Base-by-base conservation (phyloP, 1,140 invertebrate species). In the Batillaria attramentaria region DNA sequence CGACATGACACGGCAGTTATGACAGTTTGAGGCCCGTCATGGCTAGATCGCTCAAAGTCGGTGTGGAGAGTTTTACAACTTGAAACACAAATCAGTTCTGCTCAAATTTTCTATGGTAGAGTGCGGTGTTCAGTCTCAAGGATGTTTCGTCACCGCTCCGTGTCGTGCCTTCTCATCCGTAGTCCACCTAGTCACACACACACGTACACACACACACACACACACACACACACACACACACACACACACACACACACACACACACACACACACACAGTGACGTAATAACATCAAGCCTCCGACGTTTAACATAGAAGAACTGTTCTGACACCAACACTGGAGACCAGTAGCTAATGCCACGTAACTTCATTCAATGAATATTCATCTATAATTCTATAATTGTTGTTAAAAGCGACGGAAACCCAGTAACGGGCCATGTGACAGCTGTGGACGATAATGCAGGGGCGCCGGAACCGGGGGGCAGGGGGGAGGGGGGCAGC, bases 191-290 rank as follows among this genome's bases (percentile, higher is more conserved):
- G 46, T 50, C 46, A 50, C 46, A 50, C 46, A 50, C 46, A 50
- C 46, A 50, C 46, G 24, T 24, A 50, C 46, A 50, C 46, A 50
- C 46, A 50, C 46, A 50, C 46, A 50, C 46, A 50, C 46, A 50
- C 46, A 50, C 46, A 50, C 46, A 50, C 46, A 50, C 46, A 50
- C 46, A 50, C 46, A 50, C 46, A 50, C 46, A 50, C 46, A 50
- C 46, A 50, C 46, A 50, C 46, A 50, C 46, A 50, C 46, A 50
- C 24, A 50, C 24, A 24, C 24, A 50, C 24, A 50, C 46, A 50
- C 10, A 50, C 10, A 50, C 10, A 50, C 24, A 50, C 10, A 50
- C 24, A 50, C 10, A 50, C 24, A 50, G 46, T 13, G 10, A 50
- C 10, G 24, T 50, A 50, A 24, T 13, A 13, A 50, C 10, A 50